These are phyloP conservation scores for Rapana venosa DNA, from an alignment of 2,888 invertebrate species.

Conservation along the genomic window DNA sequence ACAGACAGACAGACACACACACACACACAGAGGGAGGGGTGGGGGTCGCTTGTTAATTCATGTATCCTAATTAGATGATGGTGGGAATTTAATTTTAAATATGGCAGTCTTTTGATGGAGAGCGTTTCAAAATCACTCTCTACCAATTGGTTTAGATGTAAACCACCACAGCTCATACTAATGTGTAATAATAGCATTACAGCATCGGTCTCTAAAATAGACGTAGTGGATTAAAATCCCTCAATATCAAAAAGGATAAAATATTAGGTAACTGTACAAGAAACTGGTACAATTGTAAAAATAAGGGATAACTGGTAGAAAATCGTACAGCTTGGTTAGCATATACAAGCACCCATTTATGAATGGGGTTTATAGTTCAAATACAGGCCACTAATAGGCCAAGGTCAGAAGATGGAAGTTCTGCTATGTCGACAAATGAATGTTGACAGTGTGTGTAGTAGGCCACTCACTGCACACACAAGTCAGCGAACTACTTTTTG, in stretches of 20 bases:
- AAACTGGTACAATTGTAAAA: background rate
- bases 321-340: background rate
- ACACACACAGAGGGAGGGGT: background rate
- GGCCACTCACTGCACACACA: background rate
- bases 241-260: background rate
- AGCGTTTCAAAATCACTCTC: too few species aligned
- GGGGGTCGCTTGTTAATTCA: too few species aligned
- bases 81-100: too few species aligned
- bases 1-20: background rate
- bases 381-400: background rate
- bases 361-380: background rate
- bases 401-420: background rate
- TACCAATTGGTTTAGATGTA: too few species aligned
- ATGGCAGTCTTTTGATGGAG: too few species aligned
- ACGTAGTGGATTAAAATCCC: too few species aligned
- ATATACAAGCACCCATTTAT: background rate
- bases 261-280: background rate
- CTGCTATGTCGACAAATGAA: background rate
- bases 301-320: background rate
- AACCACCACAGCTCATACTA: too few species aligned
- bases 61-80: too few species aligned
- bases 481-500: slow-evolving; percentile 25
- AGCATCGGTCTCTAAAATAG: too few species aligned
- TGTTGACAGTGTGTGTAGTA: too few species aligned
- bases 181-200: too few species aligned